A percentile compares a stretch with the other conserved stretches of the same genome.
Evolutionary conservation across 2,888 invertebrate genomes (phyloP).

Genomic region (Argynnis bischoffii): DNA sequence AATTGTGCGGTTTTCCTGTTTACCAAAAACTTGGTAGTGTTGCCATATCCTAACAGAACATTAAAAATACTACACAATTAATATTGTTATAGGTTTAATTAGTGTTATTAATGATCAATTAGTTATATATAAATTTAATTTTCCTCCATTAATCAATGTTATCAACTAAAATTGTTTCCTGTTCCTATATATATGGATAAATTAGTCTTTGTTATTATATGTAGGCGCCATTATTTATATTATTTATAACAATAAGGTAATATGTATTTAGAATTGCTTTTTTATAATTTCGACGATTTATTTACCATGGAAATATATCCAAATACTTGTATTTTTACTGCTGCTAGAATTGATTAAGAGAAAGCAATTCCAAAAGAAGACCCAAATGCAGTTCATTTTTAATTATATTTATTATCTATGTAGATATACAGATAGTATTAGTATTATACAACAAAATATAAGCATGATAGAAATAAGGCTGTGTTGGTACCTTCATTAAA

Average conservation of each 20-base stretch:
- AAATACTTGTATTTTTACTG: too few relatives aligned
- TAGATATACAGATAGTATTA: too few relatives aligned
- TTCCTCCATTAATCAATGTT: slow-evolving; percentile 31
- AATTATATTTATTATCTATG: too few relatives aligned
- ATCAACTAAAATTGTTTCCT: slow-evolving; percentile 24
- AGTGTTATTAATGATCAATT: slow-evolving; percentile 32
- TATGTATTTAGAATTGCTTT: neutral
- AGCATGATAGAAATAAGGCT: too few relatives aligned
- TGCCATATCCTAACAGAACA: slow-evolving; percentile 10
- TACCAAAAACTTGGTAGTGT: slow-evolving; percentile 28
- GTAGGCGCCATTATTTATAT: neutral
- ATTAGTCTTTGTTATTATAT: neutral
- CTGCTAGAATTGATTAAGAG: too few relatives aligned
- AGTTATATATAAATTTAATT: slow-evolving; percentile 27
- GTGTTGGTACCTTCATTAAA: too few relatives aligned
- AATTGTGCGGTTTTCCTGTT: slow-evolving; percentile 36
- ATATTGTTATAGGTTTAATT: slow-evolving; percentile 28
- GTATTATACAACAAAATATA: too few relatives aligned
- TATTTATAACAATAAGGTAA: neutral
- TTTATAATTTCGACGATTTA: too few relatives aligned
- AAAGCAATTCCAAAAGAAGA: too few relatives aligned
- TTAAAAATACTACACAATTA: slow-evolving; percentile 33
- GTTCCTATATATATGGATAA: slow-evolving; percentile 1
- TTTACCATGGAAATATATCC: too few relatives aligned
- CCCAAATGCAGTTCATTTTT: too few relatives aligned